A percentile compares a stretch with the other conserved stretches of the same genome.
These are phyloP conservation scores for Heteromormyrus szaboi DNA, from an alignment of 2,797 vertebrate species.

Conservation along the genomic window DNA sequence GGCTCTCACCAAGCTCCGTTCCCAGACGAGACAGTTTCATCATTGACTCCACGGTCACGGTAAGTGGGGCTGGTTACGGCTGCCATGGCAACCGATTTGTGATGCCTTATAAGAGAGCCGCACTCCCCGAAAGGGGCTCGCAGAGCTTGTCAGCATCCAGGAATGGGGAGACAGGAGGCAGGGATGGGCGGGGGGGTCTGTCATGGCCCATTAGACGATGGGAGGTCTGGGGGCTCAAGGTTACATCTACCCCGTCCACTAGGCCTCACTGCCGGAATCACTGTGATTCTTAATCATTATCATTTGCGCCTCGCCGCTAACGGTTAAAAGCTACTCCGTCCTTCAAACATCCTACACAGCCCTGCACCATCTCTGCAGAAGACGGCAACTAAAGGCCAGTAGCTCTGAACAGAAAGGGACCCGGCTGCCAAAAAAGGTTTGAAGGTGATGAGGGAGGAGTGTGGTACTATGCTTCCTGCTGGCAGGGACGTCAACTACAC, in stretches of 20 bases:
- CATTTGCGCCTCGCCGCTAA: conserved; percentile 2
- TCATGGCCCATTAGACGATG: conserved; percentile 55
- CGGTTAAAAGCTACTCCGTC: not conserved
- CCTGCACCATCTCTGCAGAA: not conserved
- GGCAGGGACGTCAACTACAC: not conserved
- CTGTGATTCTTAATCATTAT: not conserved
- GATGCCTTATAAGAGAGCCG: conserved; percentile 40
- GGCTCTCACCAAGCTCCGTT: conserved; percentile 30
- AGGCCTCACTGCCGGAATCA: not conserved
- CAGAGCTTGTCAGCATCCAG: conserved; percentile 12
- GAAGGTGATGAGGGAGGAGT: not conserved
- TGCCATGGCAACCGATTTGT: conserved; percentile 69
- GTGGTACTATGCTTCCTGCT: not conserved
- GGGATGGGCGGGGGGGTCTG: conserved; percentile 36
- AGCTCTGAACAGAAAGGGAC: not conserved
- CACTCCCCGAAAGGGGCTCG: not conserved
- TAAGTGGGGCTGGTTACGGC: conserved; percentile 65
- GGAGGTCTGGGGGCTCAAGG: conserved; percentile 49
- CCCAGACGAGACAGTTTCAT: conserved; percentile 51
- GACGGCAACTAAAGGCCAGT: not conserved
- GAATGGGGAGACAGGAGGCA: not conserved
- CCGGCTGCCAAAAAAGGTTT: not conserved
- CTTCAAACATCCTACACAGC: not conserved
- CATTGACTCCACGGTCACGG: conserved; percentile 56
- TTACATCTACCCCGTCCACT: conserved; percentile 36